These are phyloP conservation scores for Stegophylla sp. DNA, from an alignment of 2,888 invertebrate species.

Conservation along the genomic window DNA sequence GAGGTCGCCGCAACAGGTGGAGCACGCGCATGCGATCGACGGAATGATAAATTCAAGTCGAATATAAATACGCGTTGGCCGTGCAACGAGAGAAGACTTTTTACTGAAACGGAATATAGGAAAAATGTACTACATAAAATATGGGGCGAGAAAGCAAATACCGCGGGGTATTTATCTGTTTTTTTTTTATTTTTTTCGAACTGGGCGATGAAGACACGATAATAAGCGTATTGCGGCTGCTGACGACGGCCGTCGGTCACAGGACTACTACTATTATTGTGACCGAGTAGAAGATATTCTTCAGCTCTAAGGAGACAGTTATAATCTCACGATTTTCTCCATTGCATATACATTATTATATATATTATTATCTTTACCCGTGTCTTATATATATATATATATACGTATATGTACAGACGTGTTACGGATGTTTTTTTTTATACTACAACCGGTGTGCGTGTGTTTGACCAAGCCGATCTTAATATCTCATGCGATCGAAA, in stretches of 20 bases:
- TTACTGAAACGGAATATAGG: neutral
- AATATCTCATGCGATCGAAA: slow-evolving; percentile 30
- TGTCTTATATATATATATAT: neutral
- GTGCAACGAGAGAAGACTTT: neutral
- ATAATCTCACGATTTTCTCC: slow-evolving; percentile 33
- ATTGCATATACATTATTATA: no score
- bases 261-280: neutral
- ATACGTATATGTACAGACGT: neutral
- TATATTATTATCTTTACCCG: slow-evolving; percentile 5
- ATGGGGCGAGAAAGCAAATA: slow-evolving; percentile 26
- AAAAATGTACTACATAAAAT: neutral
- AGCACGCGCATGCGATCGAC: neutral
- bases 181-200: neutral
- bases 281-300: neutral
- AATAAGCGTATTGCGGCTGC: slow-evolving; percentile 1
- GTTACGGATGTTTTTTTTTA: neutral
- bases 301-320: slow-evolving; percentile 30
- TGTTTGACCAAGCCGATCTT: slow-evolving; percentile 8
- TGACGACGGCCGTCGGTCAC: neutral
- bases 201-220: slow-evolving; percentile 17
- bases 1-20: neutral
- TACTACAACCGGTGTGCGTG: neutral
- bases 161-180: neutral
- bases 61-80: neutral
- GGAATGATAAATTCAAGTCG: neutral